phyloP scores from a whole-genome alignment of 2,113 vertebrate species.

The Colius striatus region DNA sequence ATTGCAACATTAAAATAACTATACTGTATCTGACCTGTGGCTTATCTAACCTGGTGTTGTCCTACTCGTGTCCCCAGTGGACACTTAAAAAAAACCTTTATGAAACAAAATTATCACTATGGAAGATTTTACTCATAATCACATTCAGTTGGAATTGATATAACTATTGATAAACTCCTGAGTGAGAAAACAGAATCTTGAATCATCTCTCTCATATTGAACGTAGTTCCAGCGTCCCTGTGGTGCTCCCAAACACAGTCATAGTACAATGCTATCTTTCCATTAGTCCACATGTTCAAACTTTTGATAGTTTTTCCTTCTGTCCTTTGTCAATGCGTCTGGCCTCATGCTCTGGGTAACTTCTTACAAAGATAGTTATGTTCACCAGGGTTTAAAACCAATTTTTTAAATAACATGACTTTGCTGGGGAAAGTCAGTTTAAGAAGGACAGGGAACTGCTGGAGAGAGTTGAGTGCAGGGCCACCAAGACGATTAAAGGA shows the following conservation, averaged over 20 bases:
- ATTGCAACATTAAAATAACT: background rate
- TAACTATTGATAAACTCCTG: slow-evolving; percentile 1
- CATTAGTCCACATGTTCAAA: background rate
- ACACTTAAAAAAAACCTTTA: background rate
- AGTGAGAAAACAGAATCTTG: background rate
- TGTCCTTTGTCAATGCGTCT: background rate
- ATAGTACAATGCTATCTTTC: background rate
- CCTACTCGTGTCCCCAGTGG: background rate
- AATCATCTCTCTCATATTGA: background rate
- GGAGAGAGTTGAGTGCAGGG: no score
- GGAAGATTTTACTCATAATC: background rate
- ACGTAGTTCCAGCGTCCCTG: background rate
- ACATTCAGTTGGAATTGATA: slow-evolving; percentile 13
- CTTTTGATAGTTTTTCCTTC: background rate
- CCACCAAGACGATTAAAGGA: no score
- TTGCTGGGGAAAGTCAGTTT: background rate
- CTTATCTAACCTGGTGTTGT: background rate
- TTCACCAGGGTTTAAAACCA: background rate
- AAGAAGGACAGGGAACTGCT: no score
- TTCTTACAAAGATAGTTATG: background rate
- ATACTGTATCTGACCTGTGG: background rate
- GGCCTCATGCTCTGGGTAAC: background rate
- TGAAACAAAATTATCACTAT: background rate
- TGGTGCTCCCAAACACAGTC: background rate
- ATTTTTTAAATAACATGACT: background rate